phyloP scores from a whole-genome alignment of 1,140 invertebrate species.

The Trichomalopsis sarcophagae region DNA sequence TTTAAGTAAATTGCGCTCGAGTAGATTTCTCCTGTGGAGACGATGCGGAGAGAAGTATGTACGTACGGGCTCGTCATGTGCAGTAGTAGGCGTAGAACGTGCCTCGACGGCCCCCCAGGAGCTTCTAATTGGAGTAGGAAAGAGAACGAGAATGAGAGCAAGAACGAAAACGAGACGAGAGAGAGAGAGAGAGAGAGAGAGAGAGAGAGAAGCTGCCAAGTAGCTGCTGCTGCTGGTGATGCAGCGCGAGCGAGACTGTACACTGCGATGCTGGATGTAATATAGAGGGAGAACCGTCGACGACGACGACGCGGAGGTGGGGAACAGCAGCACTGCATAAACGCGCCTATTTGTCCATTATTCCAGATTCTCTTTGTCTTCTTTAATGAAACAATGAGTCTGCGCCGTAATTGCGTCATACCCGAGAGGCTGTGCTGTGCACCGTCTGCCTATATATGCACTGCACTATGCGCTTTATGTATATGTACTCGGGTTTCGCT shows the following conservation, averaged over 20 bases:
- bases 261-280: background rate
- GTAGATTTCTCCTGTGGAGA: conserved; percentile 38
- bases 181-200: background rate
- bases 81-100: conserved; percentile 59
- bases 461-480: conserved; percentile 47
- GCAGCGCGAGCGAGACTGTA: background rate
- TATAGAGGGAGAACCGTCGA: background rate
- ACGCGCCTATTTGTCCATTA: conserved; percentile 75
- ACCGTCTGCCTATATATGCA: conserved; percentile 62
- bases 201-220: conserved; percentile 4
- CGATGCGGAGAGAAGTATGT: conserved; percentile 24
- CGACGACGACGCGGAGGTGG: conserved; percentile 7
- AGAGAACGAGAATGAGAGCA: conserved; percentile 48
- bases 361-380: conserved; percentile 75
- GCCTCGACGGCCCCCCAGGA: conserved; percentile 67
- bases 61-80: conserved; percentile 55
- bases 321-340: conserved; percentile 69
- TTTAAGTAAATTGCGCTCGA: conserved; percentile 63
- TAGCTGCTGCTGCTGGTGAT: background rate
- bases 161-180: conserved; percentile 33
- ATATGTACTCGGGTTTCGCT: conserved; percentile 32
- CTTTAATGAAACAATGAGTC: conserved; percentile 75
- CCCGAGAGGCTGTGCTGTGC: conserved; percentile 54
- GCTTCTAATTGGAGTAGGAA: conserved; percentile 72
- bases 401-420: conserved; percentile 73